Conservation (phyloP, 2,888 invertebrate species). For the Erynnis tages region DNA sequence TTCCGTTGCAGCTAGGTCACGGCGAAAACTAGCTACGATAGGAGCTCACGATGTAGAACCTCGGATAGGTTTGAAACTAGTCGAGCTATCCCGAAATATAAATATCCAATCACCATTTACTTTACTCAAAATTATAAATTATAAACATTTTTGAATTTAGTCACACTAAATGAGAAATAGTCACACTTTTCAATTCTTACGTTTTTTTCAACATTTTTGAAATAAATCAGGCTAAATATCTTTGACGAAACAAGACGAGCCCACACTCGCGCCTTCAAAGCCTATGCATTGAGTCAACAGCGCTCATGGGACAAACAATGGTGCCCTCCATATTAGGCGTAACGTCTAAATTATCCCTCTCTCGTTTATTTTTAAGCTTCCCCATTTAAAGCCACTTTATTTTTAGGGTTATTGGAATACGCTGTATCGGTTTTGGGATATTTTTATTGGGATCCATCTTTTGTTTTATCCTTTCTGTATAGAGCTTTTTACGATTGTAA, state of each 20-base stretch:
- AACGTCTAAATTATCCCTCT: slow-evolving; percentile 27
- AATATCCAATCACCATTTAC: too few species aligned
- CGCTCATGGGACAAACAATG: slow-evolving; percentile 27
- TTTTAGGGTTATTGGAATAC: slow-evolving; percentile 27
- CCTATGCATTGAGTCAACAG: slow-evolving; percentile 22
- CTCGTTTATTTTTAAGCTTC: slow-evolving; percentile 28
- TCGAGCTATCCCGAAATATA: too few species aligned
- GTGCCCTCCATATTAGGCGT: slow-evolving; percentile 21
- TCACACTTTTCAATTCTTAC: too few species aligned
- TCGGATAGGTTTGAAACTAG: too few species aligned
- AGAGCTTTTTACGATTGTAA: slow-evolving; percentile 4
- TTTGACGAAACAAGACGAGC: background rate
- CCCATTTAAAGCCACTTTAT: slow-evolving; percentile 26
- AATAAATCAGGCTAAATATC: background rate
- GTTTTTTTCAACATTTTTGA: background rate
- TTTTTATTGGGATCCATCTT: slow-evolving; percentile 13
- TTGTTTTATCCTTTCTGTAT: slow-evolving; percentile 11
- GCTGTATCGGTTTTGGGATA: slow-evolving; percentile 19
- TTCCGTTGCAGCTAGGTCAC: too few species aligned
- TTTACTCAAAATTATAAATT: too few species aligned
- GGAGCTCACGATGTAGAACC: too few species aligned
- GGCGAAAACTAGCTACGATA: too few species aligned
- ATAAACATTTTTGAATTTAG: too few species aligned
- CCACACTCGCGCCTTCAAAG: slow-evolving; percentile 15
- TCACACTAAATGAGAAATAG: too few species aligned